Conservation (phyloP, 2,888 invertebrate species). For the Pyralis farinalis region DNA sequence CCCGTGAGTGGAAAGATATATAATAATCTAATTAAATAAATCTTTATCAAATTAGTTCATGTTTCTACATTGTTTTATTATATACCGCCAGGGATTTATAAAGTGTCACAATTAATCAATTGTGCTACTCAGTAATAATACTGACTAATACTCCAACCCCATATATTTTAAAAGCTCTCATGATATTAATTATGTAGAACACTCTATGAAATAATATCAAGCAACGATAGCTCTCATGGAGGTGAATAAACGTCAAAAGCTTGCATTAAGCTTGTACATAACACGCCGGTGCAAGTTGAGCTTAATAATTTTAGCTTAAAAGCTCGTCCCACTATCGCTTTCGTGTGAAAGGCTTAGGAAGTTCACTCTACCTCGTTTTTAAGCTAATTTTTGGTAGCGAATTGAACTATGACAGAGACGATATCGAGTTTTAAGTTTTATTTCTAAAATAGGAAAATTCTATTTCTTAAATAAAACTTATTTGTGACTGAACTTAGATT, state of each 20-base stretch:
- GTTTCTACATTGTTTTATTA: too few relatives aligned
- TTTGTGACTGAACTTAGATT: too few relatives aligned
- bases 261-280: conserved; percentile 49
- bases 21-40: too few relatives aligned
- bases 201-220: conserved; percentile 3
- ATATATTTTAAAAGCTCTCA: neutral
- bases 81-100: too few relatives aligned
- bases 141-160: too few relatives aligned
- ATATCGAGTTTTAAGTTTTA: too few relatives aligned
- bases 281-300: conserved; percentile 55
- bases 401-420: conserved; percentile 28
- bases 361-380: conserved; percentile 53
- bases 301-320: conserved; percentile 77
- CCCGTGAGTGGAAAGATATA: too few relatives aligned
- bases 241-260: conserved; percentile 36
- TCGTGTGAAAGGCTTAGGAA: conserved; percentile 61
- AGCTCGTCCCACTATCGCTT: conserved; percentile 66
- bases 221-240: conserved; percentile 15
- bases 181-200: conserved; percentile 3
- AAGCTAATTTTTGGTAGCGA: conserved; percentile 63
- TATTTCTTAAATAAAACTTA: too few relatives aligned
- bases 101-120: too few relatives aligned
- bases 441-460: too few relatives aligned
- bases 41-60: too few relatives aligned
- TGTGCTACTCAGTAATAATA: too few relatives aligned